Conservation (phyloP, 2,797 vertebrate species). For the Meda fulgida region DNA sequence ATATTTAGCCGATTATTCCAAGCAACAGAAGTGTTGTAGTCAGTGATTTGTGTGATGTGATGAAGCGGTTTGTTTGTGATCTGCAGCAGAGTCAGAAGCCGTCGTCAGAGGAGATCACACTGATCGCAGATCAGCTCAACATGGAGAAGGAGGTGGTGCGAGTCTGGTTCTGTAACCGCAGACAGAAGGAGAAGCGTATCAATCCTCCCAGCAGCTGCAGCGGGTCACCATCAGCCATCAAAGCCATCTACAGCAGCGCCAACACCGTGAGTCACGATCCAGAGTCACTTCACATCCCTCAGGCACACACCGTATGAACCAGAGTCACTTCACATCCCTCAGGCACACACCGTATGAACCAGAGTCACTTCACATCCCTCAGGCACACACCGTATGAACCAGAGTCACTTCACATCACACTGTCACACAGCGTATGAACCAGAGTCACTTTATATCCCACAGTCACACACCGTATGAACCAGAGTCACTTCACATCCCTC, state of each 20-base stretch:
- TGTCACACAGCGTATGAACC: background rate
- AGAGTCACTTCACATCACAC: background rate
- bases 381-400: background rate
- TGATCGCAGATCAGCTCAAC: constrained; percentile 89
- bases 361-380: background rate
- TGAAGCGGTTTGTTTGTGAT: background rate
- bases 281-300: background rate
- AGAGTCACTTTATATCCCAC: background rate
- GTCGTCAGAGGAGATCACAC: constrained; percentile 89
- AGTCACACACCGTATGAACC: background rate
- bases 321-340: no score
- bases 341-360: background rate
- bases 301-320: no score
- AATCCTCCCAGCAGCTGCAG: constrained; percentile 85
- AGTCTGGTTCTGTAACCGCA: constrained; percentile 91
- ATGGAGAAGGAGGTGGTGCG: constrained; percentile 93
- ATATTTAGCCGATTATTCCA: background rate
- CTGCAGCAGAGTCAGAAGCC: constrained; percentile 86
- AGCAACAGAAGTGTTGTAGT: background rate
- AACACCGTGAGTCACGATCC: constrained; percentile 73
- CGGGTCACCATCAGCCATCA: constrained; percentile 78
- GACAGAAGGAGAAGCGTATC: constrained; percentile 90
- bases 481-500: background rate
- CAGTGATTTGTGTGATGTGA: background rate
- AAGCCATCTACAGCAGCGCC: constrained; percentile 82